Evolutionary conservation across 1,140 invertebrate species (phyloP).

Genomic region (Saccostrea glomerata): DNA sequence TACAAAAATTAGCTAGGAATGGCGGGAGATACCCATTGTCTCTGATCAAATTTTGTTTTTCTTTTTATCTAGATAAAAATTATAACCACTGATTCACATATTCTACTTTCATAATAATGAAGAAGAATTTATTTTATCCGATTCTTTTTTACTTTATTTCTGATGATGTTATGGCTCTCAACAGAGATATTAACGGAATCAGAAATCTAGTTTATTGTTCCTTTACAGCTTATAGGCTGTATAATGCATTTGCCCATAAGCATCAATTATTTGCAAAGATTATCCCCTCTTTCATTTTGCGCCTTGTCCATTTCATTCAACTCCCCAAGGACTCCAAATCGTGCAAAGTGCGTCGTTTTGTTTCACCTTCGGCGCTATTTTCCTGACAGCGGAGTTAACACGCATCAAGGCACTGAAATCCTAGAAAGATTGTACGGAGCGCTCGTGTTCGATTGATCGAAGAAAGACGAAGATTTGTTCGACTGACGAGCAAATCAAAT

Average conservation of each 20-base stretch:
- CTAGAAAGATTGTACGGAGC: not conserved
- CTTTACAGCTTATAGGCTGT: constrained; percentile 12
- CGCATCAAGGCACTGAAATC: constrained; percentile 19
- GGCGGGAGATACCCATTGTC: not conserved
- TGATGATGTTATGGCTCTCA: constrained; percentile 18
- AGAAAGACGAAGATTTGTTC: constrained; percentile 28
- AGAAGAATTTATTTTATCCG: constrained; percentile 10
- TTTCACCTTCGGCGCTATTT: constrained; percentile 20
- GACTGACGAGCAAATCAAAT: constrained; percentile 37
- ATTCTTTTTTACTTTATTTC: constrained; percentile 1
- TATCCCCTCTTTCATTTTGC: constrained; percentile 12
- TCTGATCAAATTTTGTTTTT: not conserved
- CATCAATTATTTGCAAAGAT: constrained; percentile 24
- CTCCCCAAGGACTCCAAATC: constrained; percentile 3
- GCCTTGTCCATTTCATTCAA: constrained; percentile 11
- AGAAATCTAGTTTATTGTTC: constrained; percentile 25
- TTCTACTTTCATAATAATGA: not conserved
- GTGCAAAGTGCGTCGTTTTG: constrained; percentile 36
- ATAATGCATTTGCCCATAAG: constrained; percentile 14
- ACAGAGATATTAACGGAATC: constrained; percentile 1
- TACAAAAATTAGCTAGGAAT: not conserved
- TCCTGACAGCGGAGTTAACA: not conserved
- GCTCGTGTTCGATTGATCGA: constrained; percentile 34
- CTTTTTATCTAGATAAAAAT: not conserved
- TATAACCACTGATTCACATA: not conserved